Base-by-base conservation (phyloP, 2,797 vertebrate genomes). In the Tokudaia muenninki region DNA sequence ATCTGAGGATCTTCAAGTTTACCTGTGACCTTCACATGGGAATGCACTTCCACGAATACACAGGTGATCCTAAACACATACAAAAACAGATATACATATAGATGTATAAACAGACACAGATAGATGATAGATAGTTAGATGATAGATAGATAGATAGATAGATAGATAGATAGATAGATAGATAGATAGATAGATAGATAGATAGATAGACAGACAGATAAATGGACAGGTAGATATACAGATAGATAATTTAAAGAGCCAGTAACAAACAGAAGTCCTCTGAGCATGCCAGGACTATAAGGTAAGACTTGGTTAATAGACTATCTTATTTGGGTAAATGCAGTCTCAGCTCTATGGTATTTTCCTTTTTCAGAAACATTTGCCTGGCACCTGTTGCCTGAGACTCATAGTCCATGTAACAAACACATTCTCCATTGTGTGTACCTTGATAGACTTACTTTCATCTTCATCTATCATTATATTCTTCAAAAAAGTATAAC, bases 311-410 rank as follows among this genome's bases (percentile, higher is more conserved):
- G 17, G 8, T 13, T 24, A 34, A 44, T 6, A 12, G 10, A 0
- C 0, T 7, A 26, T 29, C 21, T 0, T 3, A 26, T 17, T 26
- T 11, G 29, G 41, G 50, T 16, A 87, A 17, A 24, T 0, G 1
- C 1, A 19, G 1, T 3, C 24, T 61, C 17, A 12, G 34, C 34
- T 78, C 80, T 44, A 2, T 6, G 8, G 3, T 13, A 70, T 59
- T 16, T 52, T 37, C 16, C 11, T 50, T 10, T 88, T 61, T 63
- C 44, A 50, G 77, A 41, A 78, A 31, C 41, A 17, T 34, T 16
- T 52, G 13, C 83, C 77, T 31, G 0, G 22, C 55, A 13, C 1
- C 41, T 52, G 1, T 10, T 78, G 4, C n/a, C 47, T n/a, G 3
- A 95, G 8, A 87, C 9, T 41, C 37, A 2, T 11, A 8, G 1